Percentiles rank a stretch among this genome's conserved stretches.
These are phyloP conservation scores for Caenorhabditis japonica DNA, from an alignment of 2,888 invertebrate species.

Conservation along the genomic window DNA sequence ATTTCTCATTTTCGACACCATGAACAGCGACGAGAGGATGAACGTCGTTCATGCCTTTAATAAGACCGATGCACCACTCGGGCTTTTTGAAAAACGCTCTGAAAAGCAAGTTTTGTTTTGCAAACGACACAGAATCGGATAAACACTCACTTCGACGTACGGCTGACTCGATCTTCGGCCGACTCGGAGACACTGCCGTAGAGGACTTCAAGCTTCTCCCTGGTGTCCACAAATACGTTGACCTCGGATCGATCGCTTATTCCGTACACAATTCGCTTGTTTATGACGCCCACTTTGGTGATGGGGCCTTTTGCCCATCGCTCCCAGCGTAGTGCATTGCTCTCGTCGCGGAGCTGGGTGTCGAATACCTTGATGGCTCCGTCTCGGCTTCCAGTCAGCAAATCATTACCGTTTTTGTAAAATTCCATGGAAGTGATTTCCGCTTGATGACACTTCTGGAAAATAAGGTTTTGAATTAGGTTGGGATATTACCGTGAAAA, in stretches of 20 bases:
- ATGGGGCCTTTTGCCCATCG: constrained; percentile 25
- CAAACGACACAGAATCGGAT: no score
- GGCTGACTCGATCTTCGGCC: background rate
- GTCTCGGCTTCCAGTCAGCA: constrained; percentile 40
- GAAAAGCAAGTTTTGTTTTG: background rate
- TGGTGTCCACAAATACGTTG: constrained; percentile 30
- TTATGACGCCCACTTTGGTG: constrained; percentile 38
- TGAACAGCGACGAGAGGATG: constrained; percentile 36
- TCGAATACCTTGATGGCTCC: constrained; percentile 35
- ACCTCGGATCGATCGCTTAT: constrained; percentile 10
- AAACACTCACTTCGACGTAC: constrained; percentile 19
- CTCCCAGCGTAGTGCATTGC: constrained; percentile 45
- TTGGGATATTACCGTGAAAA: no score
- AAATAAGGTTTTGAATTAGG: background rate
- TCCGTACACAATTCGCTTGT: constrained; percentile 36
- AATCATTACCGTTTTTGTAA: constrained; percentile 44
- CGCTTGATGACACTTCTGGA: constrained; percentile 42
- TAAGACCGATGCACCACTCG: constrained; percentile 15
- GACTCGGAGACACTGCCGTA: constrained; percentile 16
- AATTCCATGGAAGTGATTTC: constrained; percentile 45
- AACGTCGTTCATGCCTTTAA: constrained; percentile 39
- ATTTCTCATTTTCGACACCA: constrained; percentile 17
- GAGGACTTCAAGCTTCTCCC: constrained; percentile 21
- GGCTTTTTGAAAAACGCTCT: constrained; percentile 36
- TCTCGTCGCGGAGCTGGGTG: constrained; percentile 33